Percentiles rank a stretch among this genome's conserved stretches.
Conservation (phyloP, 2,888 invertebrate genomes). For the Pemphredon lugubris region DNA sequence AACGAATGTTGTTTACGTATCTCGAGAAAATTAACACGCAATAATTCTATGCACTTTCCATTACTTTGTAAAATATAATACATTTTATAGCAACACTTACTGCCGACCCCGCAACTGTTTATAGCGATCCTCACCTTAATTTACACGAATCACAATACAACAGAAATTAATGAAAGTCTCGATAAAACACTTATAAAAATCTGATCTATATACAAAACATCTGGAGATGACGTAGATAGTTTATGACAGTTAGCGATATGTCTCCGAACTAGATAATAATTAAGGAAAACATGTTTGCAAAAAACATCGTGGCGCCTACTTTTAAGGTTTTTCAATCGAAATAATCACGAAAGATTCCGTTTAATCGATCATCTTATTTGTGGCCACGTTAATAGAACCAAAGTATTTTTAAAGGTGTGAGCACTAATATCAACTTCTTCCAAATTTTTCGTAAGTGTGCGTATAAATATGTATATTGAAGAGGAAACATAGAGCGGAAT, state of each 20-base stretch:
- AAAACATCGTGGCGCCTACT: background rate
- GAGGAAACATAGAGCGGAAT: too few species aligned
- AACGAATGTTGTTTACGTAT: slow-evolving; percentile 25
- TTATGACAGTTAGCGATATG: slow-evolving; percentile 55
- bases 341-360: too few species aligned
- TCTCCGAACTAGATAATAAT: slow-evolving; percentile 28
- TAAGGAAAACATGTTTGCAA: slow-evolving; percentile 9
- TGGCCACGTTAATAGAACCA: too few species aligned
- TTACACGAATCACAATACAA: slow-evolving; percentile 34
- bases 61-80: slow-evolving; percentile 10
- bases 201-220: slow-evolving; percentile 66
- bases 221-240: slow-evolving; percentile 67
- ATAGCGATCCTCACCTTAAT: slow-evolving; percentile 33
- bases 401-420: too few species aligned
- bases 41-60: slow-evolving; percentile 8
- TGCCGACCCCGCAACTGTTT: background rate
- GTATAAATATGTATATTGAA: too few species aligned
- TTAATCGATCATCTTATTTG: too few species aligned
- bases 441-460: too few species aligned
- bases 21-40: slow-evolving; percentile 11
- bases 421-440: too few species aligned
- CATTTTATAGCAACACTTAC: background rate
- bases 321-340: background rate
- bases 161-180: slow-evolving; percentile 36
- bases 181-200: slow-evolving; percentile 50